Base-by-base conservation (phyloP, 2,888 invertebrate species). In the Cistogaster globosa region DNA sequence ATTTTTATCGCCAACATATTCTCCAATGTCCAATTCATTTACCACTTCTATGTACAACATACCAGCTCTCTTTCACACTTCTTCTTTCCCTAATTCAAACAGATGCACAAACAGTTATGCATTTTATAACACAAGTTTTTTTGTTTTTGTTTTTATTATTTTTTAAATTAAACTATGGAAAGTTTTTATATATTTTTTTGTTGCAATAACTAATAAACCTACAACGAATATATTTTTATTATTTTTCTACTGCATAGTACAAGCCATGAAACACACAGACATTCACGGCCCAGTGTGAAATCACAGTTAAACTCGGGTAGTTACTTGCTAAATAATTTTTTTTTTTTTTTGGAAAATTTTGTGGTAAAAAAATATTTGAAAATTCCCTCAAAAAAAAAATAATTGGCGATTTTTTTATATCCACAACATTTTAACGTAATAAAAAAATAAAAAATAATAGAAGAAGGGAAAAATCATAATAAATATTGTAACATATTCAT, bases 21-120 rank as follows among this genome's bases (percentile, higher is more conserved):
- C 84, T 84, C 84, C 67, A 60, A 71, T 68, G 84, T 62, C 84
- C 84, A 84, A 84, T 84, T 84, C 76, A 81, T 80, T 81, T 84
- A 72, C 67, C 72, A 76, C 63, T 68, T 69, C 67, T 76, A 62
- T 80, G 76, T 51, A 60, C 75, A 75, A 58, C 26, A 53, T 45
- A 57, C 32, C 9, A 67, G 22, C 48, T 11, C n/a, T 53, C 42
- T 42, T 18, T 12, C 57, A 22, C 20, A 18, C 32, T 16, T 18
- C 11, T 9, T 26, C 26, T 26, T 42, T 20, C 55, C 36, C 57
- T 18, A 8, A 7, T 14, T 14, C 26, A 53, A 16, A 36, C 32
- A 42, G 5, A 12, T 16, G 36, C 36, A 55, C 18, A 57, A 62
- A n/a, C 16, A 6, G 36, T 51, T 48, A 42, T 77, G 65, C 20